Conservation (phyloP, 2,797 vertebrate species). For the Pterois miles region DNA sequence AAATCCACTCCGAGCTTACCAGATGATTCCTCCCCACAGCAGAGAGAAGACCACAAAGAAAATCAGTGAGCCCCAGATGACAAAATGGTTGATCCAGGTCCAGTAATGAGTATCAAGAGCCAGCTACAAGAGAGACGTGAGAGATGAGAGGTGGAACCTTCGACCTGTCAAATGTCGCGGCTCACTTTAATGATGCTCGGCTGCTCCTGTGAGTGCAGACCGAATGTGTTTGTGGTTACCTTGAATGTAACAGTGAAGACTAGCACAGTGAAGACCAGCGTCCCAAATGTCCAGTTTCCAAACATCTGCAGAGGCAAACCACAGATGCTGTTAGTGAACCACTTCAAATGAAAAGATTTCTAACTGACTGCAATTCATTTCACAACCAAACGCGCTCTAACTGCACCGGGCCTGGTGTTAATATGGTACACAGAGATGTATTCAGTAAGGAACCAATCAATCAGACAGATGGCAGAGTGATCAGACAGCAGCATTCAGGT, state of each 20-base stretch:
- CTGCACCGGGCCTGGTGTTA: neutral
- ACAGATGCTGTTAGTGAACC: neutral
- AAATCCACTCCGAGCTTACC: conserved; percentile 76
- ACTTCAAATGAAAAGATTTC: neutral
- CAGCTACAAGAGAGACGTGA: conserved; percentile 78
- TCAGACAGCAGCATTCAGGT: conserved; percentile 31
- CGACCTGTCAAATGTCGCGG: neutral
- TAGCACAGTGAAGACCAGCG: conserved; percentile 94
- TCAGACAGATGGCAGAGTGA: conserved; percentile 63
- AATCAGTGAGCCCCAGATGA: conserved; percentile 96
- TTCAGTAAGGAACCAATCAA: conserved; percentile 58
- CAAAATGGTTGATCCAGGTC: conserved; percentile 99
- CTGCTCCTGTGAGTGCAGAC: neutral
- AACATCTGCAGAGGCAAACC: conserved; percentile 85
- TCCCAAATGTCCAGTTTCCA: conserved; percentile 99
- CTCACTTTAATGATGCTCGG: neutral
- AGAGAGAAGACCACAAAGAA: conserved; percentile 97
- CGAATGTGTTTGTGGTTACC: conserved; percentile 75
- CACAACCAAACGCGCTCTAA: no score
- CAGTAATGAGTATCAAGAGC: conserved; percentile 97
- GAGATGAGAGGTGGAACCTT: neutral
- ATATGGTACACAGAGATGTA: neutral
- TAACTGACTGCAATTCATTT: neutral
- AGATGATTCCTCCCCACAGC: conserved; percentile 97
- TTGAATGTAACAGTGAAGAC: conserved; percentile 97